Evolutionary conservation across 2,797 vertebrate species (phyloP).

Genomic region (Naso thynnoides): DNA sequence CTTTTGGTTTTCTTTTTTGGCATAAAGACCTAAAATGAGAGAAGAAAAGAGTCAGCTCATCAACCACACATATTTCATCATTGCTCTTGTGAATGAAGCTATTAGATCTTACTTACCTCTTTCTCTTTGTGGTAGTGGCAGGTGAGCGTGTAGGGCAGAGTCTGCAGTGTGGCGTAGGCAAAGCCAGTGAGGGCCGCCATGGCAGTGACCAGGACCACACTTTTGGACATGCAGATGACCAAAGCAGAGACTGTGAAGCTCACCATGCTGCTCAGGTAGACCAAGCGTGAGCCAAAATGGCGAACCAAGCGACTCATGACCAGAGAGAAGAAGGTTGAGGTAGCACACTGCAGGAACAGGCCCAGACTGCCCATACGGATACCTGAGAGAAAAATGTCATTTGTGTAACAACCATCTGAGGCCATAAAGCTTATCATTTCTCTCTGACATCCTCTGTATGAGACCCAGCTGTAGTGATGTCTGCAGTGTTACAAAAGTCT

Average conservation of each 20-base stretch:
- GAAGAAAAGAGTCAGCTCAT: neutral
- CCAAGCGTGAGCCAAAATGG: constrained; percentile 79
- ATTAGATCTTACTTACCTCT: constrained; percentile 66
- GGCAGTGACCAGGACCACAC: constrained; percentile 80
- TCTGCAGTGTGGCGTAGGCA: constrained; percentile 87
- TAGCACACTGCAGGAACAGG: constrained; percentile 87
- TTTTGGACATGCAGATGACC: constrained; percentile 87
- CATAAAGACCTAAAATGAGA: constrained; percentile 83
- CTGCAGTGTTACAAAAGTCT: neutral
- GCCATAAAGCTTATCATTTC: neutral
- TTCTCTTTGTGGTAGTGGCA: constrained; percentile 88
- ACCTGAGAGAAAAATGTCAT: constrained; percentile 65
- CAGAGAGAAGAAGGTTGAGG: constrained; percentile 87
- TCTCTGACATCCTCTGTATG: neutral
- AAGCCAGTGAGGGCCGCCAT: constrained; percentile 88
- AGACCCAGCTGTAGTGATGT: neutral
- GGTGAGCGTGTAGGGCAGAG: constrained; percentile 87
- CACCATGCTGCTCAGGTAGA: constrained; percentile 87
- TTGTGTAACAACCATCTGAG: neutral
- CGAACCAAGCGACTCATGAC: constrained; percentile 84
- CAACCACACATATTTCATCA: neutral
- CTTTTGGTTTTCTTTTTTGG: constrained; percentile 80
- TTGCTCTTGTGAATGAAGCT: neutral
- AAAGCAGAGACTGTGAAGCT: constrained; percentile 84
- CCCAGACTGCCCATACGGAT: constrained; percentile 89